Conservation (phyloP, 2,888 invertebrate genomes). For the Mimachlamys varia region DNA sequence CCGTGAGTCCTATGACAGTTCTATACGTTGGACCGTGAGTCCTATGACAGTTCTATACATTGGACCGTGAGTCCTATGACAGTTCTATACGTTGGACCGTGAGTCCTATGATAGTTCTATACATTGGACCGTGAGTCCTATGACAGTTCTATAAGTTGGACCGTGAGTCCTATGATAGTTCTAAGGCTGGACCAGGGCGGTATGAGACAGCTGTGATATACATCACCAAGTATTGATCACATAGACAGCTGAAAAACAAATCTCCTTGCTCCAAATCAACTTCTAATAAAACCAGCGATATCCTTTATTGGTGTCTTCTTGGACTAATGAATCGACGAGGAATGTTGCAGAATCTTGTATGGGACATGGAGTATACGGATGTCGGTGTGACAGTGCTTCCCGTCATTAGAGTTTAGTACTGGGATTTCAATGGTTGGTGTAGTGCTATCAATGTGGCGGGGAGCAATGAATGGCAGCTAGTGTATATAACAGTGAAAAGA, state of each 20-base stretch:
- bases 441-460: too few relatives aligned
- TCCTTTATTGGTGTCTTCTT: neutral
- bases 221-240: neutral
- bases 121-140: too few relatives aligned
- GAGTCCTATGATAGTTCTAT: too few relatives aligned
- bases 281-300: slow-evolving; percentile 31
- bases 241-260: slow-evolving; percentile 4
- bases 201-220: neutral
- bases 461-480: too few relatives aligned
- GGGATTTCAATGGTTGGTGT: neutral
- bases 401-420: neutral
- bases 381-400: neutral
- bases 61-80: too few relatives aligned
- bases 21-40: too few relatives aligned
- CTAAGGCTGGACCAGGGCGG: neutral
- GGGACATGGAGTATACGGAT: neutral
- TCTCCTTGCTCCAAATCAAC: slow-evolving; percentile 20
- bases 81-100: too few relatives aligned
- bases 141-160: too few relatives aligned
- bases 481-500: too few relatives aligned
- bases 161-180: neutral
- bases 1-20: too few relatives aligned
- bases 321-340: neutral
- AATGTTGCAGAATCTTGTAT: neutral
- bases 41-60: too few relatives aligned